A percentile compares a stretch with the other conserved stretches of the same genome.
These are phyloP conservation scores for Dicyrtoma fusca DNA, from an alignment of 2,888 invertebrate genomes.

Conservation along the genomic window DNA sequence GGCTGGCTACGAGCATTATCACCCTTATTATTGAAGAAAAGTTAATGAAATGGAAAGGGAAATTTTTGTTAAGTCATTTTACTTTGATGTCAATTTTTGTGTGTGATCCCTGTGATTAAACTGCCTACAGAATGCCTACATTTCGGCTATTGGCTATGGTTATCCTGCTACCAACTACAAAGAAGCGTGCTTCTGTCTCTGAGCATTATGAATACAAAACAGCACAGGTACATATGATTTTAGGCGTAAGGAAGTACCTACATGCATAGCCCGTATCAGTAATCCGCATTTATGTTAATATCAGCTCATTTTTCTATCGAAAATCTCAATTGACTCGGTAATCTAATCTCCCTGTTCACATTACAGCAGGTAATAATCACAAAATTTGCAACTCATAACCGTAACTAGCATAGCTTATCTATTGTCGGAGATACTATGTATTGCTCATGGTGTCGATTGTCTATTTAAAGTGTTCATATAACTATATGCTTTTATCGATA, in stretches of 20 bases:
- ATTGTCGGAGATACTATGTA: no score
- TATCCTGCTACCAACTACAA: no score
- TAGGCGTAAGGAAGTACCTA: no score
- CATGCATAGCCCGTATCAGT: no score
- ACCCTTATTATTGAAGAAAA: slow-evolving; percentile 4
- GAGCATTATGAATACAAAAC: neutral
- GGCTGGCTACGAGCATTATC: neutral
- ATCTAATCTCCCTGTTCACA: neutral
- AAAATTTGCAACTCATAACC: slow-evolving; percentile 18
- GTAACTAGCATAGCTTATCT: neutral
- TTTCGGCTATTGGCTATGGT: no score
- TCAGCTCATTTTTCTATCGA: no score
- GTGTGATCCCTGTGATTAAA: neutral
- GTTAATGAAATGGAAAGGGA: slow-evolving; percentile 26
- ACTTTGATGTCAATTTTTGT: slow-evolving; percentile 25
- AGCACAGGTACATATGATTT: neutral
- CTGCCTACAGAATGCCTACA: neutral
- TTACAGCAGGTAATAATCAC: neutral
- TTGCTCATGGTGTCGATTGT: no score
- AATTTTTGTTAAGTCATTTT: slow-evolving; percentile 29
- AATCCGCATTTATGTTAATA: no score
- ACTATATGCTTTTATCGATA: no score
- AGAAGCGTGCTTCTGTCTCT: no score
- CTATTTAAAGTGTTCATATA: no score
- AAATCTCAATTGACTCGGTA: neutral